Evolutionary conservation across 2,888 invertebrate species (phyloP), one percentile per base, ranked within the genome.

Genomic region (Euphydryas editha): DNA sequence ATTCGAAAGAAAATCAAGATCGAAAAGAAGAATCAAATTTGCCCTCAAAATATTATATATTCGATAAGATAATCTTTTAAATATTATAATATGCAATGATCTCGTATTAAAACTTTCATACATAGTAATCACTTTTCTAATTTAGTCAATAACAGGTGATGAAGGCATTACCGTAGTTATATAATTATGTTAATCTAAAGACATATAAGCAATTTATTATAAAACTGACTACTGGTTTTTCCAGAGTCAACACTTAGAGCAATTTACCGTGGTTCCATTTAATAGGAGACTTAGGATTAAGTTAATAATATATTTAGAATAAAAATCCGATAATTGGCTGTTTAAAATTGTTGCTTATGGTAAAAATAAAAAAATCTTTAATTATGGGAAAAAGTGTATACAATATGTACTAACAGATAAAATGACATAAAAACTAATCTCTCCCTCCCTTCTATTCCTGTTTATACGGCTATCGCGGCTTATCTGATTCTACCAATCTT

Each of bases 121-220:
- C 17, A 5, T 8, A 20, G 20, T 5, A 46, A 46, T 46, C 11
- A 20, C 20, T 20, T 47, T 47, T 20, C 20, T 24, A 24, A 21
- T 15, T 49, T 49, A 49, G 1, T 11, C 21, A 39, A 51, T 47
- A 36, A 30, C 18, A 13, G n/a, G 5, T 36, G 46, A 30, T 60
- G n/a, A 37, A 36, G 18, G 21, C 15, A 21, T 51, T 21, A 39
- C 21, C 60, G 37, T 20, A 30, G 47, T 47, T 59, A 36, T 24
- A 37, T 59, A 47, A 49, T 49, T 21, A 49, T 47, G 59, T 47
- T 36, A 47, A 59, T 59, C 36, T 30, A 36, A 30, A 10, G 47
- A 49, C 21, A 21, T 49, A 49, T 15, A 24, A 24, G 24, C 36
- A 59, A 30, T 44, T 46, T 59, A 47, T 49, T 36, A 36, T 8